Evolutionary conservation across 2,888 invertebrate genomes (phyloP), one percentile per base, ranked within the genome.

Genomic region (Epistrophella euchroma): DNA sequence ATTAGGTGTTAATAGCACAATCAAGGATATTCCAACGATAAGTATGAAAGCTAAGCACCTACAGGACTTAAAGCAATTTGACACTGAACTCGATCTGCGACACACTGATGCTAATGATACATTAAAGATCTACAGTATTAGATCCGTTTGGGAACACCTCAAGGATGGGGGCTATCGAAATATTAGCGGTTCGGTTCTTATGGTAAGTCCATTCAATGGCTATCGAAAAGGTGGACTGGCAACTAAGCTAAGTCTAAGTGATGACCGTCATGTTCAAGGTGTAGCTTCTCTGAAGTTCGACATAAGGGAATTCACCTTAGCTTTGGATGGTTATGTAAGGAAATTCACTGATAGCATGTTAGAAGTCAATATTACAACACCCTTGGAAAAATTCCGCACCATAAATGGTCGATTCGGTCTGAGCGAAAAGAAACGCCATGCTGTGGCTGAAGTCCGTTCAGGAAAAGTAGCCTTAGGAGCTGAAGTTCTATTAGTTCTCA

Each of bases 321-420:
- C 94, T 75, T 93, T 96, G 28, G 94, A 95, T 90, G 96, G 97
- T 7, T 95, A 96, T 91, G 94, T 96, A 88, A 94, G 94, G 64
- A 94, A 94, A 58, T 92, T 97, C 25, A 96, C 95, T 0, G 96
- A 97, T 91, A 96, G 96, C 86, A 96, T 96, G 95, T 90, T 96
- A 2, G 93, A 94, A 0, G 94, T 97, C 19, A 97, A 97, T 90
- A 94, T 96, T 4, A 96, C 96, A 0, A 96, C 96, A 4, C 96
- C 96, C 0, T 92, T 95, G 62, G 94, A 95, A 64, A 95, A 95
- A 74, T 95, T 95, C 89, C 93, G 94, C 0, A 94, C 93, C 15
- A 93, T 96, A 22, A 94, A 94, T 0, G 96, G 95, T 0, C 93
- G 95, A 3, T 95, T 97, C 88, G 96, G 96, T 0, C 94, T 97